Conservation (phyloP, 37 sponge, comb jelly and placozoan genomes). For the Theonella swinhoei region DNA sequence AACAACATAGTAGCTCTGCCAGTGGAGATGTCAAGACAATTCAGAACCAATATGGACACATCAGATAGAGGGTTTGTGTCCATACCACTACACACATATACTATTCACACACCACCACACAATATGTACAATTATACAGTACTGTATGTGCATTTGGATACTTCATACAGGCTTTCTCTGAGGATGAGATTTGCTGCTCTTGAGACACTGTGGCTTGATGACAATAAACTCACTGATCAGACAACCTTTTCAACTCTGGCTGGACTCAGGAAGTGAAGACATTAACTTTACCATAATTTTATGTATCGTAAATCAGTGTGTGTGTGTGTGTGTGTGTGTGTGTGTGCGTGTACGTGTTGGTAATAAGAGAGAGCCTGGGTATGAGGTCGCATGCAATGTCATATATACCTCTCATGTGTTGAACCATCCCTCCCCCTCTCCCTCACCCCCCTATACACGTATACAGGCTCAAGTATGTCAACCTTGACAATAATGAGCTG, state of each 20-base stretch:
- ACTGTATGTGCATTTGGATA: too few relatives aligned
- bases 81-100: background rate
- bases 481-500: constrained; percentile 87
- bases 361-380: too few relatives aligned
- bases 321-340: too few relatives aligned
- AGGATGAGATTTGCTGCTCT: constrained; percentile 66
- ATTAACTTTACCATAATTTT: too few relatives aligned
- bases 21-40: constrained; percentile 68
- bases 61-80: background rate
- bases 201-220: constrained; percentile 84
- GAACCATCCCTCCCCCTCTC: too few relatives aligned
- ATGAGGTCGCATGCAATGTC: too few relatives aligned
- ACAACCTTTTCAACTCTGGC: constrained; percentile 83
- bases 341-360: background rate
- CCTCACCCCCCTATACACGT: too few relatives aligned
- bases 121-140: too few relatives aligned
- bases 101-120: background rate
- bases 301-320: too few relatives aligned
- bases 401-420: too few relatives aligned
- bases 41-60: background rate
- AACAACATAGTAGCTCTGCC: constrained; percentile 70
- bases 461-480: constrained; percentile 70
- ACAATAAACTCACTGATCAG: constrained; percentile 77
- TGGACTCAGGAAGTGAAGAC: constrained; percentile 84
- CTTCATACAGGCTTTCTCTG: background rate